Evolutionary conservation across 2,888 invertebrate species (phyloP).

Genomic region (Chloroclysta siterata): DNA sequence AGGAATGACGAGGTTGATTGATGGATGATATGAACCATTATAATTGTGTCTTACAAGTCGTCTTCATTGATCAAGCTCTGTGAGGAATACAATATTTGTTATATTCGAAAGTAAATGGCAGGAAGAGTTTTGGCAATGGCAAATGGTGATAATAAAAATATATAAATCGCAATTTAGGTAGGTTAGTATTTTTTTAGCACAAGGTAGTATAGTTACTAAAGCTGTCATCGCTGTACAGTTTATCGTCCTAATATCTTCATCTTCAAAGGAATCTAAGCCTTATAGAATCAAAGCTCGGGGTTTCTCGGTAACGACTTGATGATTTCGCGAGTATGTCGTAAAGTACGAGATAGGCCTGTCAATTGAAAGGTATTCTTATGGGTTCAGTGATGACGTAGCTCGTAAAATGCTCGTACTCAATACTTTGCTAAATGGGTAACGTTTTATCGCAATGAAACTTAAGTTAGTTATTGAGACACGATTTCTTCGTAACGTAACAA

Average conservation of each 20-base stretch:
- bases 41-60: no score
- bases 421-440: conserved; percentile 11
- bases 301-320: conserved; percentile 35
- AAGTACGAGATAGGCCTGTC: conserved; percentile 24
- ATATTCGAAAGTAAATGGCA: no score
- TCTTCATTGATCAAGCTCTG: no score
- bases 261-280: neutral
- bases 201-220: neutral
- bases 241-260: neutral
- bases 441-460: conserved; percentile 22
- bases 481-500: no score
- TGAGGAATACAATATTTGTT: no score
- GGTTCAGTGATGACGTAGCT: conserved; percentile 20
- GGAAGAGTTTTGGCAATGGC: no score
- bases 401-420: conserved; percentile 19
- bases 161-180: no score
- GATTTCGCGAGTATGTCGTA: conserved; percentile 26
- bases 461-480: conserved; percentile 4
- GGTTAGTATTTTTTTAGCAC: no score
- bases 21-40: no score
- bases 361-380: conserved; percentile 29
- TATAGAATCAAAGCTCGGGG: neutral
- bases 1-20: no score
- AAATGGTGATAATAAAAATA: no score
- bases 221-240: neutral